Evolutionary conservation across 2,113 vertebrate species (phyloP).

Genomic region (Nannobrachium achirus): DNA sequence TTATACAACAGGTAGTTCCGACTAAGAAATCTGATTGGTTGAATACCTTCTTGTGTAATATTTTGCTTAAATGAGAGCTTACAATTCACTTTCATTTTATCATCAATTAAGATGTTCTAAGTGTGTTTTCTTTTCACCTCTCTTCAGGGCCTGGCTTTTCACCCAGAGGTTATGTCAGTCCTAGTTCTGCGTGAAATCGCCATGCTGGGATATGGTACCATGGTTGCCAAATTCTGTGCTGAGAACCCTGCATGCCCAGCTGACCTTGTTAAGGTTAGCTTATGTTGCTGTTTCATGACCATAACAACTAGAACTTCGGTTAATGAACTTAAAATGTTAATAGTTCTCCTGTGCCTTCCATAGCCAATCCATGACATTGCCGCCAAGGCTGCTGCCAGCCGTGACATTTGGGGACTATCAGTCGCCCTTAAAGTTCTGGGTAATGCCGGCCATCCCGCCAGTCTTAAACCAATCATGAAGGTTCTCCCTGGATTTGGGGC

Average conservation of each 20-base stretch:
- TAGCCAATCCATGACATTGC: conserved; percentile 82
- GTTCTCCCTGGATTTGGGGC: conserved; percentile 77
- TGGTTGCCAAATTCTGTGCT: conserved; percentile 80
- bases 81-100: neutral
- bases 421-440: conserved; percentile 84
- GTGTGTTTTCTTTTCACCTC: neutral
- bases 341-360: conserved; percentile 5
- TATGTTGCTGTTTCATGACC: neutral
- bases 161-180: conserved; percentile 64
- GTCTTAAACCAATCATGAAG: conserved; percentile 84
- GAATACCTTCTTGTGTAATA: no score
- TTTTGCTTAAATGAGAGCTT: neutral
- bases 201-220: conserved; percentile 78
- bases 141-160: conserved; percentile 74
- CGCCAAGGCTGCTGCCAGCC: conserved; percentile 69
- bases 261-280: conserved; percentile 70
- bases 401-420: conserved; percentile 69
- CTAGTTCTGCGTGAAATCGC: conserved; percentile 70
- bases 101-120: neutral
- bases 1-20: no score
- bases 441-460: conserved; percentile 84
- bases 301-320: neutral
- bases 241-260: conserved; percentile 57
- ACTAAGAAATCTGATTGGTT: no score
- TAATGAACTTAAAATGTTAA: neutral